Base-by-base conservation (phyloP, 2,113 vertebrate species). In the Macrotis lagotis region DNA sequence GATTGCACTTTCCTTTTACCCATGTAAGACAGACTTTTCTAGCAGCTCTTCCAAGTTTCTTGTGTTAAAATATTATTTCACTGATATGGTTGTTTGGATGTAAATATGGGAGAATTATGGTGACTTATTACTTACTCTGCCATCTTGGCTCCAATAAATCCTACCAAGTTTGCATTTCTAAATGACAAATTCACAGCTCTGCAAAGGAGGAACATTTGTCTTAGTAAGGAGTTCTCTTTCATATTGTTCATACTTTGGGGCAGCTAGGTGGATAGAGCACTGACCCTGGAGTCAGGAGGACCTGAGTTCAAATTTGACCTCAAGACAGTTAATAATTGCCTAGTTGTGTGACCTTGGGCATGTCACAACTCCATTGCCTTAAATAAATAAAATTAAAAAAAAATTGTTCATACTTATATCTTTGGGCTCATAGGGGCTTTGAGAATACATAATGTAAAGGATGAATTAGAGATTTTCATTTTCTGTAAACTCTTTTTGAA, bases 141-240 rank as follows among this genome's bases (percentile, higher is more conserved):
- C 52, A 48, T 59, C 25, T 93, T 52, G 89, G 92, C 88, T 95
- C 83, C 66, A 51, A 24, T 91, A 52, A 52, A 6, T 52, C 24
- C 51, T 59, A 59, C 3, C 8, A 11, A 59, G 28, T 59, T 59
- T 59, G 10, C 5, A 74, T 74, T 74, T 74, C n/a, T 74, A 83
- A 44, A 59, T 92, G 94, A 59, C 88, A 95, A 47, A 52, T 90
- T 95, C 91, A 89, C 90, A 95, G 90, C 53, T 96, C n/a, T 91
- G 0, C 90, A 93, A 92, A 47, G 89, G 90, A 97, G 93, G 91
- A 88, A 51, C 59, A 88, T 92, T 2, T 47, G 88, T 94, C 83
- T 91, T 95, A 93, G 26, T 94, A 95, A 92, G 89, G 89, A 90
- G 51, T 90, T 25, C 48, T 94, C 90, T 90, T 95, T 55, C 0